Percentiles rank a stretch among this genome's conserved stretches.
Evolutionary conservation across 2,888 invertebrate genomes (phyloP).

Genomic region (Labia minor): DNA sequence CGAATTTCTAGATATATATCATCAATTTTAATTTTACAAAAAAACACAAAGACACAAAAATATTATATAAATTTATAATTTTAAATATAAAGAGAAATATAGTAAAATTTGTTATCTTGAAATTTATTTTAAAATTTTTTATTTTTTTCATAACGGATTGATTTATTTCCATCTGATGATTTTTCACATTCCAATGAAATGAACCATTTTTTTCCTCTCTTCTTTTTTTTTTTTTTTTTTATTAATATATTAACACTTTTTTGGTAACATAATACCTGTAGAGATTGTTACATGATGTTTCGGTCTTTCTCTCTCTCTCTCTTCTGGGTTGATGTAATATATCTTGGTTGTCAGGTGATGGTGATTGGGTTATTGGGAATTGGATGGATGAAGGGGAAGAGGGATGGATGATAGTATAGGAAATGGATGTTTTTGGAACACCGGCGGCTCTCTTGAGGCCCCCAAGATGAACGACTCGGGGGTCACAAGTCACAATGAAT

Average conservation of each 20-base stretch:
- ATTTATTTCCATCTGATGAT: too few species aligned
- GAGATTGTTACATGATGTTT: not conserved
- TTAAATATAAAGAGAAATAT: too few species aligned
- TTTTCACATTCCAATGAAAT: too few species aligned
- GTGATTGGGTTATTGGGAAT: slow-evolving; percentile 8
- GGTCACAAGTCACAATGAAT: slow-evolving; percentile 13
- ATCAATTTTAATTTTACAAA: too few species aligned
- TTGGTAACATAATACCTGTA: not conserved
- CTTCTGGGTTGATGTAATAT: not conserved
- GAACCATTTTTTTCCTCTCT: too few species aligned
- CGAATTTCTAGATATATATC: too few species aligned
- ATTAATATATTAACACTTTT: not conserved
- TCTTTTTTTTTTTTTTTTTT: not conserved
- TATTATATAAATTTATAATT: too few species aligned
- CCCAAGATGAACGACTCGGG: not conserved
- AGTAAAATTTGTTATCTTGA: too few species aligned
- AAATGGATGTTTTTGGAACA: slow-evolving; percentile 1
- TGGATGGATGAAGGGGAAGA: not conserved
- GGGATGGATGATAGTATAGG: not conserved
- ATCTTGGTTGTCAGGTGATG: not conserved
- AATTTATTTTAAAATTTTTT: too few species aligned
- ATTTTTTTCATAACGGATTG: too few species aligned
- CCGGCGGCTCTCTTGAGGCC: slow-evolving; percentile 7
- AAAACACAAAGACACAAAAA: too few species aligned
- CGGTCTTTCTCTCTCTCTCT: not conserved